Evolutionary conservation across 2,113 vertebrate genomes (phyloP).

Genomic region (Egretta garzetta): DNA sequence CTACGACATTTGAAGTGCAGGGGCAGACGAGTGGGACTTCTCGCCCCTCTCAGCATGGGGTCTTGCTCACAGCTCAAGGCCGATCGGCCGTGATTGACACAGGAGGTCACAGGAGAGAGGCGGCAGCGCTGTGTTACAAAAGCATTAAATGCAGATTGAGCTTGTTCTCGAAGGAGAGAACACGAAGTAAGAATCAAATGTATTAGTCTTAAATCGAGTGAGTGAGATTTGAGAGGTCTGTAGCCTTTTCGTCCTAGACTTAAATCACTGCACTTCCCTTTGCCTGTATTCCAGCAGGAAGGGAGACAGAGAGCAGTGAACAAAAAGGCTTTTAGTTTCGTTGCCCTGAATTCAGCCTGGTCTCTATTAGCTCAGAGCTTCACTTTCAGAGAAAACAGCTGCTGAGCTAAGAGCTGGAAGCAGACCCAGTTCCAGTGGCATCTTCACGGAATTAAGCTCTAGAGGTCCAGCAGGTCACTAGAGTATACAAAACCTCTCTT

Average conservation of each 20-base stretch:
- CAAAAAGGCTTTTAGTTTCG: slow-evolving; percentile 64
- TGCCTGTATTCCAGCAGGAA: slow-evolving; percentile 54
- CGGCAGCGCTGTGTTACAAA: background rate
- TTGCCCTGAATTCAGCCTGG: slow-evolving; percentile 60
- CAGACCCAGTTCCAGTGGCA: slow-evolving; percentile 54
- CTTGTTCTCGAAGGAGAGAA: background rate
- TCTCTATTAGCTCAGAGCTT: slow-evolving; percentile 55
- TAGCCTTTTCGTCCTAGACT: background rate
- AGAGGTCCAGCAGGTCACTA: slow-evolving; percentile 27
- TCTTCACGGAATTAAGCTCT: slow-evolving; percentile 21
- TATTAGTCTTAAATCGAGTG: background rate
- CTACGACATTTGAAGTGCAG: background rate
- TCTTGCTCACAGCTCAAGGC: background rate
- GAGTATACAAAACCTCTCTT: slow-evolving; percentile 53
- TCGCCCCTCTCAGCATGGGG: background rate
- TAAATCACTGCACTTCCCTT: slow-evolving; percentile 42
- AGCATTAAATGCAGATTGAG: background rate
- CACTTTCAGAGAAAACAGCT: slow-evolving; percentile 62
- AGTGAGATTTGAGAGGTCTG: background rate
- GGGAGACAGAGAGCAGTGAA: background rate
- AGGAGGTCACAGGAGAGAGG: background rate
- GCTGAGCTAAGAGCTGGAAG: slow-evolving; percentile 53
- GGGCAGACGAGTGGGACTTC: background rate
- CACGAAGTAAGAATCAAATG: background rate
- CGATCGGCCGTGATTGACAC: background rate